Evolutionary conservation across 2,888 invertebrate species (phyloP).

Genomic region (Papilio protenor): DNA sequence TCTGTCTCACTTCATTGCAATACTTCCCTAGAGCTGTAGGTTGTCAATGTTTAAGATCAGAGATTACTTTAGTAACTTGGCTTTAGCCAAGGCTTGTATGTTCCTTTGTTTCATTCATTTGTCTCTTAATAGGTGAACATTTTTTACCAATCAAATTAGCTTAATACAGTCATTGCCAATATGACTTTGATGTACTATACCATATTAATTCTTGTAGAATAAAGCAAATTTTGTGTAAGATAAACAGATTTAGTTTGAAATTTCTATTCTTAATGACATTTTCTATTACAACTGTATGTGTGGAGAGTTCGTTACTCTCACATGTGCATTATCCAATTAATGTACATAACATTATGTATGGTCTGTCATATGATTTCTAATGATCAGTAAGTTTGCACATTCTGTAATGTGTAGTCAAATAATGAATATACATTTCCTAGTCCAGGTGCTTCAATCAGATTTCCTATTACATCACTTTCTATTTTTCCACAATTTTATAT

Average conservation of each 20-base stretch:
- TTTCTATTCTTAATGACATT: too few relatives aligned
- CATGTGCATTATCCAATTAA: neutral
- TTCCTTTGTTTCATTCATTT: neutral
- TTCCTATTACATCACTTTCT: too few relatives aligned
- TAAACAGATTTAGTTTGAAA: too few relatives aligned
- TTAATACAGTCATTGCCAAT: neutral
- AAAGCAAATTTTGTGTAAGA: too few relatives aligned
- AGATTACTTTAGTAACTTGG: too few relatives aligned
- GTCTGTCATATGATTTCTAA: neutral
- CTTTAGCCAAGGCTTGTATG: neutral
- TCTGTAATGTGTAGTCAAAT: neutral
- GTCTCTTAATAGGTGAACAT: neutral
- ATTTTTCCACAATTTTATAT: too few relatives aligned
- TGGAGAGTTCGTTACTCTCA: too few relatives aligned
- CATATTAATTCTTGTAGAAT: too few relatives aligned
- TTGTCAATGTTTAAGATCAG: neutral
- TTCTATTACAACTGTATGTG: too few relatives aligned
- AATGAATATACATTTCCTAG: too few relatives aligned
- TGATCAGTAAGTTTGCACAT: neutral
- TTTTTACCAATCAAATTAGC: neutral
- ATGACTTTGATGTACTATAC: too few relatives aligned
- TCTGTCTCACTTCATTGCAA: neutral
- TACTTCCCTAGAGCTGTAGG: neutral
- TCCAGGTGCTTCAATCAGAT: too few relatives aligned
- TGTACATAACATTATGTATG: neutral